phyloP scores from a whole-genome alignment of 2,888 invertebrate genomes.

The Spatulosminthurus flaviceps region DNA sequence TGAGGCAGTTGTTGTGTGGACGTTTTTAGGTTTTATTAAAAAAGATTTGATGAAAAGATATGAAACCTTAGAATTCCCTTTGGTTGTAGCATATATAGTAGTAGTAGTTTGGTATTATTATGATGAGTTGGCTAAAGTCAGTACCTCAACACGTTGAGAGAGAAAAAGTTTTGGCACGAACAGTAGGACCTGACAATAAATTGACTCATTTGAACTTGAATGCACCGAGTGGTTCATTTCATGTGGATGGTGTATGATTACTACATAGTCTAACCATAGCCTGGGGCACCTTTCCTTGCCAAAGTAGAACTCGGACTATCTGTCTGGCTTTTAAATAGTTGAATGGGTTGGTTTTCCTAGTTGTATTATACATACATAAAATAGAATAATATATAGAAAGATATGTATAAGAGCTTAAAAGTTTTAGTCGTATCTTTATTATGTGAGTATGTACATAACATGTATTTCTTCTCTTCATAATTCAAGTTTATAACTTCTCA shows the following conservation, averaged over 20 bases:
- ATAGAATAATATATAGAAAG: too few relatives aligned
- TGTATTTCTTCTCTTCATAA: too few relatives aligned
- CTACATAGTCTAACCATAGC: slow-evolving; percentile 18
- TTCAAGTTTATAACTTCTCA: too few relatives aligned
- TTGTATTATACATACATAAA: background rate
- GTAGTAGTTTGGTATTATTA: background rate
- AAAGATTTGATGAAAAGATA: too few relatives aligned
- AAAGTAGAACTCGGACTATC: slow-evolving; percentile 41
- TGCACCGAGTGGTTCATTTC: slow-evolving; percentile 4
- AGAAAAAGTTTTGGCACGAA: background rate
- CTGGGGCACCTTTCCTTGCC: slow-evolving; percentile 30
- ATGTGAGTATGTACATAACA: too few relatives aligned
- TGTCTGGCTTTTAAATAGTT: slow-evolving; percentile 41
- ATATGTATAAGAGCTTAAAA: too few relatives aligned
- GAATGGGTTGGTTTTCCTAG: slow-evolving; percentile 34
- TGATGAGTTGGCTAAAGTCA: background rate
- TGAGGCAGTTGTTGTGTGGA: background rate
- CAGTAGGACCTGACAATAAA: slow-evolving; percentile 35
- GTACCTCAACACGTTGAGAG: background rate
- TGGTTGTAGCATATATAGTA: background rate
- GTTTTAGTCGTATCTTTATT: background rate
- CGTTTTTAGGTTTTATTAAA: background rate
- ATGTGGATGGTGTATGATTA: slow-evolving; percentile 20
- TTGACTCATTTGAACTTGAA: slow-evolving; percentile 41
- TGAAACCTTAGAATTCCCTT: background rate